Evolutionary conservation across 1,140 invertebrate genomes (phyloP).

Genomic region (Drosophila kikkawai): DNA sequence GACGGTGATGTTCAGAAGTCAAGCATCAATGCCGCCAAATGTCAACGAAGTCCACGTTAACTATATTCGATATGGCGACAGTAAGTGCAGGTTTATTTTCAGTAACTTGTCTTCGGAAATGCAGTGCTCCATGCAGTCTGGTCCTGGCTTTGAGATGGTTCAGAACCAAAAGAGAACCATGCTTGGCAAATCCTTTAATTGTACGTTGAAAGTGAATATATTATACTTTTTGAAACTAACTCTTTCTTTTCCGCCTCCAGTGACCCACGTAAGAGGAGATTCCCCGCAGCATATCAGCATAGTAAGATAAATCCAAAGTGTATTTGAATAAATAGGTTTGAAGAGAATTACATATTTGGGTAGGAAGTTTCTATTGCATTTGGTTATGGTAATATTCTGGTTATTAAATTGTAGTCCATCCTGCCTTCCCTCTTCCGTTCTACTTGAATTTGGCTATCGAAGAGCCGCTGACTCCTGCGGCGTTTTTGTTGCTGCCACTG

Average conservation of each 20-base stretch:
- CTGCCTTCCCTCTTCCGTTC: neutral
- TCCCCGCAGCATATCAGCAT: constrained; percentile 26
- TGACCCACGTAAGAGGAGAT: constrained; percentile 36
- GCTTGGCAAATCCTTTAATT: constrained; percentile 37
- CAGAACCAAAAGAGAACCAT: constrained; percentile 49
- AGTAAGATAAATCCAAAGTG: constrained; percentile 44
- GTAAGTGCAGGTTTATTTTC: constrained; percentile 45
- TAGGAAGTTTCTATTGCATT: constrained; percentile 81
- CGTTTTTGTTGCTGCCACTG: constrained; percentile 91
- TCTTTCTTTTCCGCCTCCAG: constrained; percentile 12
- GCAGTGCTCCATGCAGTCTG: constrained; percentile 1
- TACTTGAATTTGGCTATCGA: constrained; percentile 84
- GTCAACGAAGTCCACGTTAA: constrained; percentile 47
- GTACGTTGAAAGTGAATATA: constrained; percentile 9
- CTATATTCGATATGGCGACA: constrained; percentile 38
- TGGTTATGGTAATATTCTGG: constrained; percentile 63
- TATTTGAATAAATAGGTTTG: constrained; percentile 58
- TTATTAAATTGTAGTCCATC: constrained; percentile 13
- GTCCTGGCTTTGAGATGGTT: constrained; percentile 37
- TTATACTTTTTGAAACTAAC: too few relatives aligned
- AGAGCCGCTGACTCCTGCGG: constrained; percentile 56
- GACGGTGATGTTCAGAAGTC: constrained; percentile 3
- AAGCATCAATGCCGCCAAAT: constrained; percentile 32
- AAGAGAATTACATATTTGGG: constrained; percentile 77
- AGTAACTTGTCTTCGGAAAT: constrained; percentile 8